These are phyloP conservation scores for Myotis myotis DNA, from an alignment of 2,797 vertebrate genomes.

Conservation along the genomic window DNA sequence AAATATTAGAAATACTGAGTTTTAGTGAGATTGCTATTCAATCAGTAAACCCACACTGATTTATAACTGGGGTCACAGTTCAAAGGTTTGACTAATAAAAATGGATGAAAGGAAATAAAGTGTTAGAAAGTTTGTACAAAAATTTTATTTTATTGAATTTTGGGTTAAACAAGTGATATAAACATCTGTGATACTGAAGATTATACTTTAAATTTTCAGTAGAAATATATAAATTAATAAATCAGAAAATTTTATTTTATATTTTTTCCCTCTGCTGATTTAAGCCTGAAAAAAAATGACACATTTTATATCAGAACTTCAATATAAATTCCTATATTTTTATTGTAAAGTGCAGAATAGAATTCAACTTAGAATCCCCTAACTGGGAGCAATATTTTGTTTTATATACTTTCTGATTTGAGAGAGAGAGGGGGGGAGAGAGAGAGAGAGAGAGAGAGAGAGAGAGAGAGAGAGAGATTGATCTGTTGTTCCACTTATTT, in stretches of 20 bases:
- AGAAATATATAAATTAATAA: not conserved
- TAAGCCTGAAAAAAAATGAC: not conserved
- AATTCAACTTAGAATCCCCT: constrained; percentile 16
- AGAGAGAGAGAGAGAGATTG: no score
- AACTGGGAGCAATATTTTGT: constrained; percentile 8
- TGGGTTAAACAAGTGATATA: not conserved
- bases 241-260: not conserved
- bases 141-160: constrained; percentile 23
- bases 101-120: constrained; percentile 51
- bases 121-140: not conserved
- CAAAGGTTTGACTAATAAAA: constrained; percentile 50
- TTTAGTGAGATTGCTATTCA: constrained; percentile 52
- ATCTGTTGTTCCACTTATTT: not conserved
- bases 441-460: not conserved
- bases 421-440: not conserved
- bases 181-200: not conserved
- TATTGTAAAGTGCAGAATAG: not conserved
- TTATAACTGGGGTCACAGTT: constrained; percentile 17
- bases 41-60: constrained; percentile 48
- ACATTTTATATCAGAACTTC: not conserved
- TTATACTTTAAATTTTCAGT: constrained; percentile 29
- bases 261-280: not conserved
- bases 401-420: not conserved
- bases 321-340: not conserved
- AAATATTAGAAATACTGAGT: not conserved